Evolutionary conservation across 2,888 invertebrate species (phyloP), one percentile per base, ranked within the genome.

Genomic region (Caradrina clavipalpis): DNA sequence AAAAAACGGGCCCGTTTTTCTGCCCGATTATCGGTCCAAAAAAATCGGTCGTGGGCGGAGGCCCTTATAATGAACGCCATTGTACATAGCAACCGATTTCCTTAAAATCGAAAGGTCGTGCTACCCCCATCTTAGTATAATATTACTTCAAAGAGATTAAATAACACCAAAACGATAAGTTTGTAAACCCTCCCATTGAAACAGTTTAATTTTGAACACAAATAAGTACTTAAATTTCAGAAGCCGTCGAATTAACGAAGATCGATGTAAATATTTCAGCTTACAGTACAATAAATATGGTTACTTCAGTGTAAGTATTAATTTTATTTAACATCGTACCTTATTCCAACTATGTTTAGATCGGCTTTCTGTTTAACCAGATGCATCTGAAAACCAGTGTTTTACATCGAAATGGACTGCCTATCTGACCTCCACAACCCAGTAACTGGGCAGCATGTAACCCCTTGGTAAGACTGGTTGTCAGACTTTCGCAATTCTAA

Each of bases 61-160:
- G n/a, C n/a, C n/a, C n/a, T n/a, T 21, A 7, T 47, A 57, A 57
- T 17, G 8, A 54, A 51, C 45, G 21, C 19, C 45, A 61, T 51
- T 31, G 39, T n/a, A 63, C 59, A 55, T 26, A 64, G 11, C 49
- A 22, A n/a, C 13, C 11, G 50, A 65, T 54, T 76, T 71, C 19
- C 53, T 39, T 10, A 10, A 35, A 55, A 57, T 45, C 15, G n/a
- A 39, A 51, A 50, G 22, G 47, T 47, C 21, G 15, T n/a, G 11
- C 5, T 1, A 26, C 45, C 19, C 6, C 49, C 39, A 50, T 75
- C 78, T 54, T 61, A 60, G 70, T 60, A 57, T 69, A 57, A 59
- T 68, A 57, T 71, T 42, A 62, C 31, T 56, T 73, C 71, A 81
- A 78, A 81, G 58, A 72, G 69, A 81, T 80, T 62, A 69, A 57